Percentiles rank a stretch among this genome's conserved stretches.
These are phyloP conservation scores for Acanthococcus lagerstroemiae DNA, from an alignment of 2,888 invertebrate genomes.

Conservation along the genomic window DNA sequence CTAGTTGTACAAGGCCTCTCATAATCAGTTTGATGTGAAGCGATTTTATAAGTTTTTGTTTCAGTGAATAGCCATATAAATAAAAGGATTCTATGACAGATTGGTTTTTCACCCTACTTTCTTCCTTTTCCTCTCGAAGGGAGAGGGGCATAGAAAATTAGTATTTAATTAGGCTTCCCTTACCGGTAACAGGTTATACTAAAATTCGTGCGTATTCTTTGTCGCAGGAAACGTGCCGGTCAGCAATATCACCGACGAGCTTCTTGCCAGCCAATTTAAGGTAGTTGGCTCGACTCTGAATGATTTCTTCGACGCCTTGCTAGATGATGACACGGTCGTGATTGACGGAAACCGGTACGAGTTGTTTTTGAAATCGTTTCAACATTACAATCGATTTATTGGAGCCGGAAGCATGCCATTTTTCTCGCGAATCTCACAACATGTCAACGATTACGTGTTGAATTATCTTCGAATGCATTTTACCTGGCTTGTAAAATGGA, in stretches of 20 bases:
- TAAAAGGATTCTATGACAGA: too few relatives aligned
- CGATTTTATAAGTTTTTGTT: too few relatives aligned
- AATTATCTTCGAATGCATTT: conserved; percentile 13
- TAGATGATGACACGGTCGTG: background rate
- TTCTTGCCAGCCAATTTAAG: background rate
- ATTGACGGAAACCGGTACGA: conserved; percentile 1
- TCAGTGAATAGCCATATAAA: too few relatives aligned
- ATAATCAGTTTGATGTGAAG: too few relatives aligned
- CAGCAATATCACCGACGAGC: background rate
- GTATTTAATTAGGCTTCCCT: too few relatives aligned
- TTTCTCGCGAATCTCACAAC: background rate
- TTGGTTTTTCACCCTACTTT: too few relatives aligned
- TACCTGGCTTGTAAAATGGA: conserved; percentile 7
- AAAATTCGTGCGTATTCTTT: too few relatives aligned
- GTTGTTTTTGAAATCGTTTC: conserved; percentile 8
- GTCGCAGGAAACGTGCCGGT: conserved; percentile 2
- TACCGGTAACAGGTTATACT: too few relatives aligned
- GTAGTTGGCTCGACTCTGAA: background rate
- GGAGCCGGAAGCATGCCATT: conserved; percentile 10
- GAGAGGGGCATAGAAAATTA: too few relatives aligned
- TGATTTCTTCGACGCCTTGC: background rate
- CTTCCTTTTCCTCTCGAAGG: too few relatives aligned
- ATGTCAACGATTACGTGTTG: background rate
- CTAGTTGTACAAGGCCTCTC: too few relatives aligned
- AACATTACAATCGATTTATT: conserved; percentile 1